These are phyloP conservation scores for Oreochromis spilurus DNA, from an alignment of 2,113 vertebrate genomes.

Conservation along the genomic window DNA sequence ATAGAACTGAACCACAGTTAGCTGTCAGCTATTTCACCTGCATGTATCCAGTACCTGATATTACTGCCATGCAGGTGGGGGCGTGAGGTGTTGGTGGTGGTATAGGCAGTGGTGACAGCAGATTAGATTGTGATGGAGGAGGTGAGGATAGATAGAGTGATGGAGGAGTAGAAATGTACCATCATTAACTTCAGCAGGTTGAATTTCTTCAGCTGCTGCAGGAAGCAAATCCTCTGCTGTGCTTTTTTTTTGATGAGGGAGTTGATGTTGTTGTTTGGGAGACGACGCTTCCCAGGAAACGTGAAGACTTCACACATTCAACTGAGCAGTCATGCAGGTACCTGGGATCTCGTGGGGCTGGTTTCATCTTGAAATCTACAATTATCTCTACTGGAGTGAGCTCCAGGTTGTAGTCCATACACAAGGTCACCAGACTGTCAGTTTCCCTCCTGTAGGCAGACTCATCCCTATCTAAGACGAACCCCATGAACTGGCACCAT, in stretches of 20 bases:
- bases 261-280: not conserved
- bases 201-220: not conserved
- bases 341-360: not conserved
- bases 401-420: not conserved
- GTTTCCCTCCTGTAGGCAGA: not conserved
- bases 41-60: accelerated
- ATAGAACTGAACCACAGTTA: not conserved
- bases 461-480: not conserved
- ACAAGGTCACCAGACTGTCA: not conserved
- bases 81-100: not conserved
- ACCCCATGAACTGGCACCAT: not conserved
- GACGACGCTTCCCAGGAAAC: not conserved
- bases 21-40: not conserved
- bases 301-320: not conserved
- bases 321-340: not conserved
- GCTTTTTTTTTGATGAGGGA: not conserved
- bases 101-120: not conserved
- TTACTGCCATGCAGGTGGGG: not conserved
- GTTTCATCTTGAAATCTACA: not conserved
- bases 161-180: not conserved
- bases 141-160: not conserved
- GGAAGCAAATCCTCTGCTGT: not conserved
- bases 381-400: not conserved
- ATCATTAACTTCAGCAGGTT: not conserved
- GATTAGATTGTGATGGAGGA: not conserved